Evolutionary conservation across 2,113 vertebrate species (phyloP).

Genomic region (Serilophus lunatus): DNA sequence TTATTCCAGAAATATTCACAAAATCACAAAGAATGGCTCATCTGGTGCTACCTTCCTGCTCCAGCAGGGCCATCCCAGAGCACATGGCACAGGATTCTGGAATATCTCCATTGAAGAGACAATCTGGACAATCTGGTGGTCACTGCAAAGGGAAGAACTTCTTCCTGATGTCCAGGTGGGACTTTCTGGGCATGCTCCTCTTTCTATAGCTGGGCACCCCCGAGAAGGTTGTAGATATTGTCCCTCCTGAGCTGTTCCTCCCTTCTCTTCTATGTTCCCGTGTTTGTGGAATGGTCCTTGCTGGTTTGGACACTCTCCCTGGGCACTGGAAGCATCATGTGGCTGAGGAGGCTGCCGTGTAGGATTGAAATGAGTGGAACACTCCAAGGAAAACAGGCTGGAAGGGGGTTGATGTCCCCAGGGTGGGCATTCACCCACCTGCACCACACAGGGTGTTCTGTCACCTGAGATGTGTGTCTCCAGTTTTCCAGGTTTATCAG

Average conservation of each 20-base stretch:
- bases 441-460: neutral
- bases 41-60: neutral
- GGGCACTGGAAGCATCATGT: neutral
- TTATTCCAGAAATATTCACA: neutral
- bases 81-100: neutral
- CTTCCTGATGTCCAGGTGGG: neutral
- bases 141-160: neutral
- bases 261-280: neutral
- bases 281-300: fast-evolving
- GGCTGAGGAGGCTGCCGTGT: neutral
- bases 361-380: neutral
- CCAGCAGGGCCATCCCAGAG: neutral
- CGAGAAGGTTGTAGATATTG: neutral
- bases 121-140: fast-evolving
- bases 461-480: neutral
- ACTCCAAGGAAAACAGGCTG: neutral
- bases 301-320: neutral
- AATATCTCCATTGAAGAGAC: neutral
- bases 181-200: neutral
- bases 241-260: neutral
- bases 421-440: neutral
- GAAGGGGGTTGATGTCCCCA: neutral
- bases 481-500: neutral
- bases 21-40: neutral
- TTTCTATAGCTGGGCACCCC: neutral